Evolutionary conservation across 1,140 invertebrate genomes (phyloP), one percentile per base, ranked within the genome.

Genomic region (Penaeus japonicus): DNA sequence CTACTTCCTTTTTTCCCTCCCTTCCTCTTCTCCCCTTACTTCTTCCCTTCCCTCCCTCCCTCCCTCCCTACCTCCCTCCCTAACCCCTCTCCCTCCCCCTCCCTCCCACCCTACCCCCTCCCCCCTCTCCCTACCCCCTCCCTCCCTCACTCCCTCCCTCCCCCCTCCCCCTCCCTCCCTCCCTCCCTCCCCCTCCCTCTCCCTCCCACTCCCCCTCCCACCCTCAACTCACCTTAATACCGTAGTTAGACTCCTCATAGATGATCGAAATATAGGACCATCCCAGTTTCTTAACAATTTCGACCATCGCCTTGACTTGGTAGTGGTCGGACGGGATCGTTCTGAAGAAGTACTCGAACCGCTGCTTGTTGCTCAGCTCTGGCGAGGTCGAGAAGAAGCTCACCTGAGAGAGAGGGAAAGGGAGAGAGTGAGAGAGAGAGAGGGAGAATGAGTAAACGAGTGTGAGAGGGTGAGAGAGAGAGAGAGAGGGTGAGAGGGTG

Each of bases 231-330:
- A 98, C 98, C 95, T 98, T 97, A 70, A 98, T 97, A 4, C 98
- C 98, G 91, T 99, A 99, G 93, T 97, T 98, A 77, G 97, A 98
- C 92, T 99, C 98, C 93, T 99, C 98, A 92, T 99, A 99, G 82
- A 99, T 96, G 80, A 99, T 97, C 35, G 97, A 98, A 0, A 99
- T 96, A 92, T 99, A 99, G 89, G 96, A 97, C 98, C 98, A 99
- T 30, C 95, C 94, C 92, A 99, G 95, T 89, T 93, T 93, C 85
- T 94, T 95, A n/a, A 99, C 96, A 90, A 99, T 97, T 91, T 98
- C 97, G 2, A 98, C 97, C 96, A 99, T 99, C 0, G 97, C 98
- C 91, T 97, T 96, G 0, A 98, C 97, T 93, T 99, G 98, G 93
- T 98, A 96, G 91, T 97, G 96, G 93, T 99, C 98, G 1, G 97